Base-by-base conservation (phyloP, 2,888 invertebrate species). In the Amphipoea oculea region DNA sequence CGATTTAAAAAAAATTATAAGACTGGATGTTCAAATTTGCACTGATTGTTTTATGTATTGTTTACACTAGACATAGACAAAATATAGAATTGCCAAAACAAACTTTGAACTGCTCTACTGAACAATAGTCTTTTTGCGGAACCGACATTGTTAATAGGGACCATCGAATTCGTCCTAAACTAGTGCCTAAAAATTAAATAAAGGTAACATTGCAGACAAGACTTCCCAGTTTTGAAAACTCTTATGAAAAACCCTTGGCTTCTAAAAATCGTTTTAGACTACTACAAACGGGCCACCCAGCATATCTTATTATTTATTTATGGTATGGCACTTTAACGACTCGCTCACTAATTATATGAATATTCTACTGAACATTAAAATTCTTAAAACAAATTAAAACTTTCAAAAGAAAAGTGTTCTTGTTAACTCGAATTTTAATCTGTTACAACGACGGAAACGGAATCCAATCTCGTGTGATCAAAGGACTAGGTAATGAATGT, bases 401-500 rank as follows among this genome's bases (percentile, higher is more conserved):
- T 9, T 48, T 29, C 51, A 17, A 36, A 66, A 48, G 60, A 29
- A 77, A 73, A 29, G 45, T 54, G 12, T 45, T 40, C 29, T 11
- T 17, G 51, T 36, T 82, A 74, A 62, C 29, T 69, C 11, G 9
- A 6, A 73, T 51, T 29, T 40, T 45, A 73, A 78, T 60, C n/a
- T 29, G 40, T 63, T 67, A 51, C 12, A 20, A 72, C 57, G 51
- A 17, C 76, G 74, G 86, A 83, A 76, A 62, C 60, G 14, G 29
- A 45, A 54, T 3, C 36, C 40, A 29, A 66, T 72, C 69, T 40
- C 60, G 6, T 4, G 0, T 54, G 88, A 88, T 88, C 88, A 89
- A 88, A 88, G 88, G 57, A 76, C 57, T 66, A 6, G 45, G 66
- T 51, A 67, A 74, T 65, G 62, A 72, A 81, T 79, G 76, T 85